phyloP scores from a whole-genome alignment of 2,113 vertebrate species.

The Butorides virescens region DNA sequence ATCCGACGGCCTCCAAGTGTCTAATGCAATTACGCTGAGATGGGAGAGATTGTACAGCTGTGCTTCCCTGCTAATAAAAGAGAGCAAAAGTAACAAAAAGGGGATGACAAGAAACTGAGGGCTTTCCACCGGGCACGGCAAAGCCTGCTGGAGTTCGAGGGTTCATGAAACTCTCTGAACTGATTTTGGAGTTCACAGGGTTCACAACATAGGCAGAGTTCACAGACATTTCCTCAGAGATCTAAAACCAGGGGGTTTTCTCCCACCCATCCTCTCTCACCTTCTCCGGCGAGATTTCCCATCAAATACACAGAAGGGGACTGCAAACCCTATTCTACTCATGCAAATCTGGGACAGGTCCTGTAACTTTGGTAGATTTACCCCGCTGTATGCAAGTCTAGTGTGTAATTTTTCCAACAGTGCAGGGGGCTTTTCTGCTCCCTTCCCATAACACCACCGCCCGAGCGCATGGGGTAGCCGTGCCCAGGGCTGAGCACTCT shows the following conservation, averaged over 20 bases:
- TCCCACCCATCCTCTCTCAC: neutral
- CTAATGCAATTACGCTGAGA: slow-evolving; percentile 44
- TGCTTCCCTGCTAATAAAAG: neutral
- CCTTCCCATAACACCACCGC: fast-evolving
- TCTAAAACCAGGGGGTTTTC: neutral
- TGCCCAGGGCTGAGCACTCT: fast-evolving
- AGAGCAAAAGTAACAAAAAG: slow-evolving; percentile 9
- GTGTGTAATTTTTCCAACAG: neutral
- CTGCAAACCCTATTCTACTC: neutral
- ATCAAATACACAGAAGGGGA: neutral
- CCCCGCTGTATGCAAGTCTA: neutral
- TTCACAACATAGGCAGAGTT: neutral
- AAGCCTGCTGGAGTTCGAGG: neutral
- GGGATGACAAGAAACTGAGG: neutral
- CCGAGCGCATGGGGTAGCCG: fast-evolving
- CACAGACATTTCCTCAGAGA: neutral
- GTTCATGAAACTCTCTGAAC: neutral
- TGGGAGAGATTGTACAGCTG: slow-evolving; percentile 52
- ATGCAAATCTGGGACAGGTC: neutral
- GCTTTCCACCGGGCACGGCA: neutral
- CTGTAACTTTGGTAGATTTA: neutral
- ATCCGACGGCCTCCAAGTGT: slow-evolving; percentile 29
- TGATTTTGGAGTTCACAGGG: neutral
- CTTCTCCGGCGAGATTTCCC: neutral
- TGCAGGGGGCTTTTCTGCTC: neutral